Evolutionary conservation across 2,113 vertebrate species (phyloP).

Genomic region (Seriola dumerili): DNA sequence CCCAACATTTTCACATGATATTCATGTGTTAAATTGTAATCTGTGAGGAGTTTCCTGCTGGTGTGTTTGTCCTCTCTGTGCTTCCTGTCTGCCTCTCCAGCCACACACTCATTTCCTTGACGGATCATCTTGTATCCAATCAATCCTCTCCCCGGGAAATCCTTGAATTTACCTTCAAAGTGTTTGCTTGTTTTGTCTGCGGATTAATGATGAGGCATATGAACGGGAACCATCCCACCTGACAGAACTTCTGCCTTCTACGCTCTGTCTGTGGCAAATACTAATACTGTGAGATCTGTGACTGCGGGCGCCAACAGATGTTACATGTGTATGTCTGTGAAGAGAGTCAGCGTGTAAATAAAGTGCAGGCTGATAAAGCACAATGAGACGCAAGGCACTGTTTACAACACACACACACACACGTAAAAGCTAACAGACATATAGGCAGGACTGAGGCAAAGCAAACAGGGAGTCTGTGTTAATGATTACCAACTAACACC

Average conservation of each 20-base stretch:
- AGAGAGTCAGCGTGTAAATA: slow-evolving; percentile 43
- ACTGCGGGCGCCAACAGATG: slow-evolving; percentile 32
- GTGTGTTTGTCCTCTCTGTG: slow-evolving; percentile 10
- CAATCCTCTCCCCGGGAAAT: slow-evolving; percentile 20
- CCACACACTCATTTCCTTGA: neutral
- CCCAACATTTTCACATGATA: neutral
- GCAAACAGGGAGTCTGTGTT: slow-evolving; percentile 72
- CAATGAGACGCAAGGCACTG: slow-evolving; percentile 19
- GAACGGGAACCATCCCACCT: neutral
- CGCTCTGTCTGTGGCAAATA: slow-evolving; percentile 17
- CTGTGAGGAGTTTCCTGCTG: neutral
- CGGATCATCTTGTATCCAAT: slow-evolving; percentile 25
- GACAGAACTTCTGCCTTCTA: neutral
- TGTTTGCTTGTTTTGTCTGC: slow-evolving; percentile 17
- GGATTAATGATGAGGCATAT: neutral
- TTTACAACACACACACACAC: slow-evolving; percentile 44
- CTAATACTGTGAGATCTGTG: neutral
- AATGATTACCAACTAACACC: slow-evolving; percentile 76
- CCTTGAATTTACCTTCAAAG: slow-evolving; percentile 37
- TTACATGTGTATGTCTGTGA: neutral
- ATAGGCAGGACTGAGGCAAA: slow-evolving; percentile 32
- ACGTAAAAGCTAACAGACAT: slow-evolving; percentile 40
- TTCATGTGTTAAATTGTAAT: neutral
- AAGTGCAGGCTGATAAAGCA: slow-evolving; percentile 44
- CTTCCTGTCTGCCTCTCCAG: slow-evolving; percentile 15